Evolutionary conservation across 1,140 invertebrate genomes (phyloP).

Genomic region (Drosophila quadrilineata): DNA sequence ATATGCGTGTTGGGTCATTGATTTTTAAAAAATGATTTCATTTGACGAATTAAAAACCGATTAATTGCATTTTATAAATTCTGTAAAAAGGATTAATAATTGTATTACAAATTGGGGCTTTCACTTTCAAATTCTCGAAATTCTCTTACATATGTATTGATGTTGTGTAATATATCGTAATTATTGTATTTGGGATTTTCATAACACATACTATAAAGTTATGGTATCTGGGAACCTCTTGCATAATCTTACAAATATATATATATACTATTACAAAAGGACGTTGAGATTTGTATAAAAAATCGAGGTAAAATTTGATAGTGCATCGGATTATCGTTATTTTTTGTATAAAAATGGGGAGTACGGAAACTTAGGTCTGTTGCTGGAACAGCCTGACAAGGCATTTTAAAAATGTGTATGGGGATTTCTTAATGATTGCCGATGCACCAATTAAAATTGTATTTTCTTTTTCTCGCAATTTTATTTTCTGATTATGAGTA

Average conservation of each 20-base stretch:
- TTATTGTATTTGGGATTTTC: slow-evolving; percentile 22
- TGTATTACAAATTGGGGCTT: slow-evolving; percentile 45
- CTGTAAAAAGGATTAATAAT: slow-evolving; percentile 64
- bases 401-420: slow-evolving; percentile 16
- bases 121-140: not conserved
- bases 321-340: slow-evolving; percentile 50
- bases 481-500: not conserved
- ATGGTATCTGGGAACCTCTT: slow-evolving; percentile 10
- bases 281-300: slow-evolving; percentile 67
- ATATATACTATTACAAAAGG: slow-evolving; percentile 65
- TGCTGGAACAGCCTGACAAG: slow-evolving; percentile 12
- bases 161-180: no score
- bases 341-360: not conserved
- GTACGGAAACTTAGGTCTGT: slow-evolving; percentile 21
- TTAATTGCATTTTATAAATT: slow-evolving; percentile 62
- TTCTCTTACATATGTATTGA: not conserved
- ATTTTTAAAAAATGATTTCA: slow-evolving; percentile 50
- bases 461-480: not conserved
- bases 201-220: slow-evolving; percentile 23
- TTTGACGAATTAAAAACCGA: slow-evolving; percentile 65
- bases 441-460: slow-evolving; percentile 37
- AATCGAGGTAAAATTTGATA: slow-evolving; percentile 73
- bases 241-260: slow-evolving; percentile 57
- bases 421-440: slow-evolving; percentile 8
- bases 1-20: slow-evolving; percentile 41